Percentiles rank a stretch among this genome's conserved stretches.
These are phyloP conservation scores for Hydrophis major DNA, from an alignment of 2,797 vertebrate species.

Conservation along the genomic window DNA sequence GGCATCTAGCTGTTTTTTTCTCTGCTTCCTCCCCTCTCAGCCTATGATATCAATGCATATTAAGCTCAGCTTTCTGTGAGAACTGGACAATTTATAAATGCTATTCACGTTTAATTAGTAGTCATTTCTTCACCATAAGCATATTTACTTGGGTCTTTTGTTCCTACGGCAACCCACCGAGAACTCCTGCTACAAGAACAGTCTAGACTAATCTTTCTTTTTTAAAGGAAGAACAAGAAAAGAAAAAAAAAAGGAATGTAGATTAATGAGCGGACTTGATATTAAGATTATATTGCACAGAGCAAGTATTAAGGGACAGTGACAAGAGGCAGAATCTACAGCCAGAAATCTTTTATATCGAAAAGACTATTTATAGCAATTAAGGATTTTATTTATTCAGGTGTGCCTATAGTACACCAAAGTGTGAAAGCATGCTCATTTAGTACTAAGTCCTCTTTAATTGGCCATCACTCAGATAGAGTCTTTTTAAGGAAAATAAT, in stretches of 20 bases:
- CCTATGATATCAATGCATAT: conserved; percentile 50
- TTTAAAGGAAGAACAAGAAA: conserved; percentile 6
- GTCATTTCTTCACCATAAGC: conserved; percentile 84
- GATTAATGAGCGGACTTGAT: conserved; percentile 87
- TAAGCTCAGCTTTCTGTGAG: conserved; percentile 55
- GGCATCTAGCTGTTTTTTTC: conserved; percentile 34
- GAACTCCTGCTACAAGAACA: conserved; percentile 73
- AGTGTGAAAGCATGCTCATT: conserved; percentile 32
- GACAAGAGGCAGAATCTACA: conserved; percentile 45
- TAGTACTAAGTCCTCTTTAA: conserved; percentile 46
- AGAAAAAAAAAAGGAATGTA: conserved; percentile 67
- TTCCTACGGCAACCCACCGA: conserved; percentile 91
- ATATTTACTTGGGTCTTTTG: conserved; percentile 84
- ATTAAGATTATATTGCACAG: conserved; percentile 70
- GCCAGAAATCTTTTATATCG: conserved; percentile 69
- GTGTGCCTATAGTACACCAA: conserved; percentile 54
- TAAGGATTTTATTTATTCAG: conserved; percentile 72
- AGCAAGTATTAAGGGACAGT: conserved; percentile 46
- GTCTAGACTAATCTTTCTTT: conserved; percentile 68
- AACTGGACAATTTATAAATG: conserved; percentile 71
- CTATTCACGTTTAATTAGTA: conserved; percentile 83
- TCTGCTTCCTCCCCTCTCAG: not conserved
- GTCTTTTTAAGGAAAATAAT: conserved; percentile 36
- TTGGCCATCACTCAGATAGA: conserved; percentile 51
- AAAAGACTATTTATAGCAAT: conserved; percentile 73